Conservation (phyloP, 2,113 vertebrate species). For the Ascaphus truei region DNA sequence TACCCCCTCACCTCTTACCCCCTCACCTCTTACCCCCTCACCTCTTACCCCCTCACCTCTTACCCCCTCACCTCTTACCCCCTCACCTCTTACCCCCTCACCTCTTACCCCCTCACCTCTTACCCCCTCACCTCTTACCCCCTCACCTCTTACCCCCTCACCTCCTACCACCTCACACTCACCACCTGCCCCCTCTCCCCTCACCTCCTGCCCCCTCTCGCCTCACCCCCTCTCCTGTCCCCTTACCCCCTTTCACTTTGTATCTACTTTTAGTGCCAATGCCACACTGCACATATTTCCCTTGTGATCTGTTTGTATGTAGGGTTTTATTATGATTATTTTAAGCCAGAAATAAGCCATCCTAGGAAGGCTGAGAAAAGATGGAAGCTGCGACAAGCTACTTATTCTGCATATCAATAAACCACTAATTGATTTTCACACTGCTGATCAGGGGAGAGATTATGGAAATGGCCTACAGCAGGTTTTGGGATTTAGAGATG, state of each 20-base stretch:
- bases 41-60: too few species aligned
- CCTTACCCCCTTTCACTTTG: background rate
- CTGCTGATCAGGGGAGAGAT: background rate
- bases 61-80: too few species aligned
- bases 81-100: too few species aligned
- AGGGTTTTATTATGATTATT: background rate
- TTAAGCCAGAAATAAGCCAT: background rate
- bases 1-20: too few species aligned
- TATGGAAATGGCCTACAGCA: too few species aligned
- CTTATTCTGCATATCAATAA: background rate
- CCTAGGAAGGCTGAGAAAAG: background rate
- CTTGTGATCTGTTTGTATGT: background rate
- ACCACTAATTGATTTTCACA: background rate
- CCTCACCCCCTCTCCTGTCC: background rate
- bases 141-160: too few species aligned
- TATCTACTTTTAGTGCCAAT: background rate
- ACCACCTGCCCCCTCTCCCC: background rate
- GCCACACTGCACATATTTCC: background rate
- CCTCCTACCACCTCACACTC: background rate
- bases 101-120: too few species aligned
- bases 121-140: too few species aligned
- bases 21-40: too few species aligned
- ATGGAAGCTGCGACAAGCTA: background rate
- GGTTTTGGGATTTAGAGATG: too few species aligned
- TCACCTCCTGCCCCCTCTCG: too few species aligned